phyloP scores from a whole-genome alignment of 2,888 invertebrate genomes.

The Steromphala cineraria region DNA sequence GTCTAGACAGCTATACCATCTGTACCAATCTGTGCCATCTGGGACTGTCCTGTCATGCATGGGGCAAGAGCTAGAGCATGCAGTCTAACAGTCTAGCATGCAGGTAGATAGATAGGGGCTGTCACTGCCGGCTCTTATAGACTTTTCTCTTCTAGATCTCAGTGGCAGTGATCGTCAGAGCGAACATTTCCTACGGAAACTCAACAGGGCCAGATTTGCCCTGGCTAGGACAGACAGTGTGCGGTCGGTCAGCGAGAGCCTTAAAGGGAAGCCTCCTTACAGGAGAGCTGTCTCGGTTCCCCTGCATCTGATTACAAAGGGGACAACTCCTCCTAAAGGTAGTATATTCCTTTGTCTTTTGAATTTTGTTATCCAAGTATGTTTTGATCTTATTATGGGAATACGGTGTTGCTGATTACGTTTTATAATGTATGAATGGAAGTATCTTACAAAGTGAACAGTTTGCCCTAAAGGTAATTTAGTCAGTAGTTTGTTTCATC shows the following conservation, averaged over 20 bases:
- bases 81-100: no score
- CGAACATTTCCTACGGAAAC: conserved; percentile 89
- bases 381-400: not conserved
- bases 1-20: no score
- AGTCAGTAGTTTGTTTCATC: no score
- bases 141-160: conserved; percentile 81
- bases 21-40: no score
- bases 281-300: conserved; percentile 96
- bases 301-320: conserved; percentile 70
- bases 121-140: no score
- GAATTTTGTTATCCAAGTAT: not conserved
- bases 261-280: conserved; percentile 95
- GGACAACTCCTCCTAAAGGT: conserved; percentile 61
- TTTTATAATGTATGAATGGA: not conserved
- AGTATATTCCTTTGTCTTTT: not conserved
- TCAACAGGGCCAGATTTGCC: conserved; percentile 92
- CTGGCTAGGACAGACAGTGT: conserved; percentile 75
- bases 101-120: no score
- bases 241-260: conserved; percentile 89
- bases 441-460: no score
- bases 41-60: no score
- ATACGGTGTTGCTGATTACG: not conserved
- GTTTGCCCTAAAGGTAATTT: no score
- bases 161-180: conserved; percentile 91
- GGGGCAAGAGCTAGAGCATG: no score